These are phyloP conservation scores for Trichoplusia ni DNA, from an alignment of 1,140 invertebrate genomes.

Conservation along the genomic window DNA sequence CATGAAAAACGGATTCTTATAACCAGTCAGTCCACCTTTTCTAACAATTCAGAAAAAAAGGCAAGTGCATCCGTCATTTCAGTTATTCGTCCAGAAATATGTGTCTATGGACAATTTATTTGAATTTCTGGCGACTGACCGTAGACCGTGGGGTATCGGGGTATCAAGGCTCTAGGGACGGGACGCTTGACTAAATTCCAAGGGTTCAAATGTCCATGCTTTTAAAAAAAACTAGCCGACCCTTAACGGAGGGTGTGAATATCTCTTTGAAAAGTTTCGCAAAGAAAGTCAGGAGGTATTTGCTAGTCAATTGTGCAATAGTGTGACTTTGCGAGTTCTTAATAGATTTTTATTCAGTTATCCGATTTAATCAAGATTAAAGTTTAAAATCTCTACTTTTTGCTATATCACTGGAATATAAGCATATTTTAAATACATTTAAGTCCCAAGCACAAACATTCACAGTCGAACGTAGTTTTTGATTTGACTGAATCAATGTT, in stretches of 20 bases:
- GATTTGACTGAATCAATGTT: too few relatives aligned
- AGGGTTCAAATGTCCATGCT: slow-evolving; percentile 68
- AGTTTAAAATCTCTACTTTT: background rate
- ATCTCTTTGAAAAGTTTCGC: slow-evolving; percentile 62
- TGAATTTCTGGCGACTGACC: slow-evolving; percentile 66
- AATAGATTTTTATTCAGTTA: background rate
- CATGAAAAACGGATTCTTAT: too few relatives aligned
- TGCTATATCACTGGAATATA: too few relatives aligned
- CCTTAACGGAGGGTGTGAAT: slow-evolving; percentile 70
- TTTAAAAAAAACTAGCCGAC: slow-evolving; percentile 75
- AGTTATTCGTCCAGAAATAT: slow-evolving; percentile 21
- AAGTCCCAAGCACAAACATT: too few relatives aligned
- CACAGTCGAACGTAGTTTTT: too few relatives aligned
- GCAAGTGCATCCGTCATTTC: too few relatives aligned
- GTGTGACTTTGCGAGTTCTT: background rate
- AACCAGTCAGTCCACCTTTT: too few relatives aligned
- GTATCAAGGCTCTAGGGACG: slow-evolving; percentile 53
- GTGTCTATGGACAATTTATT: slow-evolving; percentile 50
- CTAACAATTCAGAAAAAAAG: too few relatives aligned
- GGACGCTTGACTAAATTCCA: slow-evolving; percentile 71
- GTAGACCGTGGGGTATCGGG: too few relatives aligned
- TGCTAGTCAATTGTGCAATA: background rate
- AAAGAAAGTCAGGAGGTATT: slow-evolving; percentile 19
- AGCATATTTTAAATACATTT: too few relatives aligned
- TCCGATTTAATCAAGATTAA: background rate